Evolutionary conservation across 2,797 vertebrate species (phyloP).

Genomic region (Crenuchus spilurus): DNA sequence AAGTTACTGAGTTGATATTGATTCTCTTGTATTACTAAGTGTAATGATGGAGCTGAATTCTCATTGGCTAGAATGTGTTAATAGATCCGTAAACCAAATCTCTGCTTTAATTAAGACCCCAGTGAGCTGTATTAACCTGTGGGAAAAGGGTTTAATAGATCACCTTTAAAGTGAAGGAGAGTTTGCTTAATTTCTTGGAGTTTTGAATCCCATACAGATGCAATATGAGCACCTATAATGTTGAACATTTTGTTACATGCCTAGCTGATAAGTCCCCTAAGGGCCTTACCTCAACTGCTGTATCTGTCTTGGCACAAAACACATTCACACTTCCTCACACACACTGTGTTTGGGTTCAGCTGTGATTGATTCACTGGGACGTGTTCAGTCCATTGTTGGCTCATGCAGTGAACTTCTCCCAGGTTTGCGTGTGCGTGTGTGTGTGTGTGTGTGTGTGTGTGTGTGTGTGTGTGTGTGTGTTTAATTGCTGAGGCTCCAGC

Average conservation of each 20-base stretch:
- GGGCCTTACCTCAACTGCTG: neutral
- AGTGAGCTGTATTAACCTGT: no score
- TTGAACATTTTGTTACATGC: slow-evolving; percentile 6
- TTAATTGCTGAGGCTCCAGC: slow-evolving; percentile 54
- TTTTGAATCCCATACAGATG: no score
- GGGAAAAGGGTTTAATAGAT: no score
- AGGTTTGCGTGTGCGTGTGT: slow-evolving; percentile 31
- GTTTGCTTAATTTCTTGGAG: no score
- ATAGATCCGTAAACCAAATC: no score
- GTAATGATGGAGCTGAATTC: no score
- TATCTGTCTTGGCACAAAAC: slow-evolving; percentile 16
- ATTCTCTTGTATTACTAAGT: no score
- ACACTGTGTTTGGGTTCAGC: slow-evolving; percentile 7
- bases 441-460: slow-evolving; percentile 35
- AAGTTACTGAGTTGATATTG: no score
- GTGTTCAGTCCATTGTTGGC: slow-evolving; percentile 49
- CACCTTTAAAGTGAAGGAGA: no score
- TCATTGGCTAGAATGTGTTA: no score
- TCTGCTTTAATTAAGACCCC: no score
- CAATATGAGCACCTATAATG: neutral
- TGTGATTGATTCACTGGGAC: slow-evolving; percentile 45
- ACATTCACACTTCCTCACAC: slow-evolving; percentile 14
- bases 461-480: slow-evolving; percentile 42
- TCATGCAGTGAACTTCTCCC: slow-evolving; percentile 42
- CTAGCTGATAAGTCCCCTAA: slow-evolving; percentile 9